Conservation (phyloP, 2,113 vertebrate species). For the Microcebus murinus region DNA sequence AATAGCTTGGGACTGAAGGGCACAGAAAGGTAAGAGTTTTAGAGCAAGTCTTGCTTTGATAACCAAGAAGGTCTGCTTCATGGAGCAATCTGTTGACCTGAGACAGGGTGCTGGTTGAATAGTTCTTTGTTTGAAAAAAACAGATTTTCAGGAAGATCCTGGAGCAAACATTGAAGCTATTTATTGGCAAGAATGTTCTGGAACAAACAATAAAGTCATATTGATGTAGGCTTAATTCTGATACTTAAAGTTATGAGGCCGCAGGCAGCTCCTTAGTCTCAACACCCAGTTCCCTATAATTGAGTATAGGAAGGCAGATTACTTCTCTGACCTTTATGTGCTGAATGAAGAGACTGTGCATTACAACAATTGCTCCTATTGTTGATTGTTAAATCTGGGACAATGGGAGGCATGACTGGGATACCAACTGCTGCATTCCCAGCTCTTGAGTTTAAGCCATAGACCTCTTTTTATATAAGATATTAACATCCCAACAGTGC, state of each 20-base stretch:
- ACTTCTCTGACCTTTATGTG: background rate
- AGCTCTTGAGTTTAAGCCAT: background rate
- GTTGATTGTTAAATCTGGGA: constrained; percentile 5
- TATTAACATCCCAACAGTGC: background rate
- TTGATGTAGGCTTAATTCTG: background rate
- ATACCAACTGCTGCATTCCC: background rate
- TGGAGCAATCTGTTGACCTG: background rate
- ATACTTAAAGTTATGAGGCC: background rate
- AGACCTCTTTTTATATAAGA: background rate
- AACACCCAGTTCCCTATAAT: background rate
- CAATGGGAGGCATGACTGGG: background rate
- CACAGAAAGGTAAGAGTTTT: background rate
- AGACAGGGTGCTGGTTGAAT: background rate
- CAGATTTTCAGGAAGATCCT: background rate
- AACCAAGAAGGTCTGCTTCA: background rate
- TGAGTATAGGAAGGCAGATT: background rate
- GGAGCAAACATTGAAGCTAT: background rate
- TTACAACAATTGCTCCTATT: background rate
- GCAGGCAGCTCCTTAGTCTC: background rate
- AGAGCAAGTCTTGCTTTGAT: background rate
- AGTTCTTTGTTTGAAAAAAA: constrained; percentile 32
- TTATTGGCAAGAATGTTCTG: constrained; percentile 19
- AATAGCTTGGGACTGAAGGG: background rate
- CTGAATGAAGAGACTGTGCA: background rate
- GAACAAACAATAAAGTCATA: constrained; percentile 16